Percentiles rank a stretch among this genome's conserved stretches.
phyloP scores from a whole-genome alignment of 2,113 vertebrate genomes.

The Himantopus leucocephalus region DNA sequence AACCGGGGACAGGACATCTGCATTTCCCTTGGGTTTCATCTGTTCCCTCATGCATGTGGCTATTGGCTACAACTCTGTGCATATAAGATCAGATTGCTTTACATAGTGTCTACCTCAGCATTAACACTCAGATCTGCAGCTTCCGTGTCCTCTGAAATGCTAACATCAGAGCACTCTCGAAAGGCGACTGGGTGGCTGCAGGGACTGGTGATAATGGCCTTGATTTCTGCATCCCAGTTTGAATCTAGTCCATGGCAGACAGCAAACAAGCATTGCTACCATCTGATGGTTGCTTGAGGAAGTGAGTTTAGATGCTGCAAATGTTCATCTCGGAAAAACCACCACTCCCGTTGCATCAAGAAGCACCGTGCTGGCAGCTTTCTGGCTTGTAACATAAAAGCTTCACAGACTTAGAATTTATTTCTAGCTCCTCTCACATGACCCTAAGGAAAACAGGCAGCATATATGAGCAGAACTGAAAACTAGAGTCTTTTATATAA shows the following conservation, averaged over 20 bases:
- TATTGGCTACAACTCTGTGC: slow-evolving; percentile 50
- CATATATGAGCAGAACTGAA: neutral
- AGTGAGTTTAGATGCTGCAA: slow-evolving; percentile 59
- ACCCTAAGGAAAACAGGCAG: neutral
- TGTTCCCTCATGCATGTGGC: slow-evolving; percentile 62
- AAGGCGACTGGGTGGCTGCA: neutral
- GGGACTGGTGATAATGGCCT: neutral
- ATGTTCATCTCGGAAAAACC: neutral
- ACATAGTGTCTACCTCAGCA: slow-evolving; percentile 56
- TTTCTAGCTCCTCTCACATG: slow-evolving; percentile 9
- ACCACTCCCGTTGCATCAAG: neutral
- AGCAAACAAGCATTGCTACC: slow-evolving; percentile 70
- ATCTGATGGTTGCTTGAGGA: slow-evolving; percentile 65
- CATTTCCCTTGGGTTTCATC: slow-evolving; percentile 62
- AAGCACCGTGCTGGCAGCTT: neutral
- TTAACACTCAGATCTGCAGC: neutral
- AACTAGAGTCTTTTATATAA: neutral
- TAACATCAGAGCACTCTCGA: neutral
- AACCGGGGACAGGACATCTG: slow-evolving; percentile 30
- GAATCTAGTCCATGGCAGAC: slow-evolving; percentile 5
- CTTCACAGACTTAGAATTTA: neutral
- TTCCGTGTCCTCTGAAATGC: neutral
- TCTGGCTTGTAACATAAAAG: neutral
- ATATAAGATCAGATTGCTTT: slow-evolving; percentile 57
- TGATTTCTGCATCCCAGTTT: neutral